Evolutionary conservation across 1,140 invertebrate genomes (phyloP).

Genomic region (Atta colombica): DNA sequence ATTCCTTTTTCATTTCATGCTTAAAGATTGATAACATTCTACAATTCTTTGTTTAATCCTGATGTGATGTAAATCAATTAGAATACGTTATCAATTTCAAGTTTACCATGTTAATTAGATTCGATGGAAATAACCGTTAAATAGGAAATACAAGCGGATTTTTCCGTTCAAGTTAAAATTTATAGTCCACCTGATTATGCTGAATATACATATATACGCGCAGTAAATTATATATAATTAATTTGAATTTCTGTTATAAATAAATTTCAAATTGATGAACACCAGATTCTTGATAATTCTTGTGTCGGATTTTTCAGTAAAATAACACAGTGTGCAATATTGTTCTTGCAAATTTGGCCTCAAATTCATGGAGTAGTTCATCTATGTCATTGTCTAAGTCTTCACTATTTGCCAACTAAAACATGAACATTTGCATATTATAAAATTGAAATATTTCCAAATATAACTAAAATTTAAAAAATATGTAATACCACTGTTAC

Average conservation of each 20-base stretch:
- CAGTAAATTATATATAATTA: slow-evolving; percentile 51
- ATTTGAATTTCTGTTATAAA: slow-evolving; percentile 60
- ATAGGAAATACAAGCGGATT: slow-evolving; percentile 70
- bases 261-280: slow-evolving; percentile 58
- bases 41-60: not conserved
- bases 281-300: slow-evolving; percentile 32
- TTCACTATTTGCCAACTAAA: slow-evolving; percentile 94
- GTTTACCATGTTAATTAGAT: slow-evolving; percentile 20
- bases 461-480: slow-evolving; percentile 4
- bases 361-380: slow-evolving; percentile 98
- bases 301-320: slow-evolving; percentile 89
- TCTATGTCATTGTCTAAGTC: slow-evolving; percentile 99
- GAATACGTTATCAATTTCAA: not conserved
- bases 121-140: slow-evolving; percentile 61
- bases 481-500: slow-evolving; percentile 92
- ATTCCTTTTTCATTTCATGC: not conserved
- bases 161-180: slow-evolving; percentile 41
- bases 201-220: slow-evolving; percentile 12
- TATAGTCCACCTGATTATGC: slow-evolving; percentile 38
- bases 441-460: not conserved
- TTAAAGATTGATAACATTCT: not conserved
- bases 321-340: slow-evolving; percentile 98
- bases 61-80: slow-evolving; percentile 32
- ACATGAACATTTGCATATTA: slow-evolving; percentile 72
- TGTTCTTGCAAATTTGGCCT: slow-evolving; percentile 94